Base-by-base conservation (phyloP, 2,113 vertebrate genomes). In the Azemiops feae region DNA sequence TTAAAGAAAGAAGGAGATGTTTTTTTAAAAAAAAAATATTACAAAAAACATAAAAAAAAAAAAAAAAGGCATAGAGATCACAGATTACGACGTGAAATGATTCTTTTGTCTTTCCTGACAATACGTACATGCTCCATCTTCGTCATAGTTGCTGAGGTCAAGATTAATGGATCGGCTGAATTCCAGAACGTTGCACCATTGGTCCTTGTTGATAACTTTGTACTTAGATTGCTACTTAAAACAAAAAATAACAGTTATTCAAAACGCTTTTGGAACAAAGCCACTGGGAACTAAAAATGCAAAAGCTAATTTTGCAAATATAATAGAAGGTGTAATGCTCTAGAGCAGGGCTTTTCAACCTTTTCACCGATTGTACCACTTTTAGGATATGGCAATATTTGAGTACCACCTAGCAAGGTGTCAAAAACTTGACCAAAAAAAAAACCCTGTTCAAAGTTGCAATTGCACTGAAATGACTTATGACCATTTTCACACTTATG, bases 151-250 rank as follows among this genome's bases (percentile, higher is more conserved):
- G 97, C 98, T 99, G 97, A 99, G 99, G 98, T 99, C 99, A 97
- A 99, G 98, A 96, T 98, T 99, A 98, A 99, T 99, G 96, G 99
- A 99, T 97, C 99, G 98, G 98, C 99, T 99, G 98, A 99, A 99
- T 97, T 99, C 99, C 96, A 99, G 98, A 96, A 99, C 99, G 8
- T 99, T 99, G 97, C 99, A 99, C 99, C 99, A 99, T 93, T 99
- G 99, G 98, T 99, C 99, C 98, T 99, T 99, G 98, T 99, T 99
- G 98, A 99, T 99, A 95, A 99, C 99, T 98, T 99, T 99, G 94
- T 99, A 99, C 98, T 99, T 99, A 92, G 99, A 99, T 98, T 99
- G 99, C 99, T 99, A 97, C 87, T 92, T 95, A 94, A 97, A 93
- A 91, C 39, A 97, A 97, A 97, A 96, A 98, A 93, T 89, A 4